These are phyloP conservation scores for Chromis chromis DNA, from an alignment of 2,797 vertebrate genomes.

Conservation along the genomic window DNA sequence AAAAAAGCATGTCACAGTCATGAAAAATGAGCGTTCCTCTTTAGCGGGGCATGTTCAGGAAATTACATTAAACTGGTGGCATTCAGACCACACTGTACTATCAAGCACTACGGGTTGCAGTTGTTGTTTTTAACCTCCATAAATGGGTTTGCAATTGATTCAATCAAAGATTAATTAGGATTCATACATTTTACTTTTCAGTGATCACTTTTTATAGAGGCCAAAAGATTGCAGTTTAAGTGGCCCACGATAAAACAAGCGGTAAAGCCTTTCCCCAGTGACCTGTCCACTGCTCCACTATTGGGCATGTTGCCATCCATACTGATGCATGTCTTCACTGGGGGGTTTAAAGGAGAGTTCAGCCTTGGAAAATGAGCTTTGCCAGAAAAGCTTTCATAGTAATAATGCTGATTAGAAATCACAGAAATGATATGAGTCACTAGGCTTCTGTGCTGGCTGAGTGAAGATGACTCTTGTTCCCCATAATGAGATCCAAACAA, in stretches of 20 bases:
- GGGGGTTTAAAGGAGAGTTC: conserved; percentile 33
- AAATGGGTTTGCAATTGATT: conserved; percentile 30
- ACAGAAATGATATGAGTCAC: conserved; percentile 47
- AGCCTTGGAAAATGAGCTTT: conserved; percentile 49
- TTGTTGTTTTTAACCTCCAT: conserved; percentile 18
- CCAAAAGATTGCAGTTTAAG: neutral
- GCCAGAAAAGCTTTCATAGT: conserved; percentile 77
- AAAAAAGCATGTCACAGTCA: conserved; percentile 36
- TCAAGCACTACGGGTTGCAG: neutral
- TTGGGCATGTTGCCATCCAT: conserved; percentile 23
- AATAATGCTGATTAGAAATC: conserved; percentile 65
- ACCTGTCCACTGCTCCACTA: conserved; percentile 37
- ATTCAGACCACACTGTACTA: conserved; percentile 21
- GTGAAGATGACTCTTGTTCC: conserved; percentile 44
- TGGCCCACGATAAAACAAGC: conserved; percentile 1
- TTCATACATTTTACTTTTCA: conserved; percentile 17
- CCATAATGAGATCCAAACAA: conserved; percentile 57
- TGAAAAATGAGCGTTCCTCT: conserved; percentile 28
- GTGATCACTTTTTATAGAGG: conserved; percentile 31
- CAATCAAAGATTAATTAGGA: conserved; percentile 34
- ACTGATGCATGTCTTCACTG: conserved; percentile 51
- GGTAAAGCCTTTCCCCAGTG: conserved; percentile 54
- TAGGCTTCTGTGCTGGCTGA: conserved; percentile 40
- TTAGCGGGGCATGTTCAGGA: neutral
- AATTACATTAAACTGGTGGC: conserved; percentile 23